These are phyloP conservation scores for Todus mexicanus DNA, from an alignment of 2,797 vertebrate species.

Conservation along the genomic window DNA sequence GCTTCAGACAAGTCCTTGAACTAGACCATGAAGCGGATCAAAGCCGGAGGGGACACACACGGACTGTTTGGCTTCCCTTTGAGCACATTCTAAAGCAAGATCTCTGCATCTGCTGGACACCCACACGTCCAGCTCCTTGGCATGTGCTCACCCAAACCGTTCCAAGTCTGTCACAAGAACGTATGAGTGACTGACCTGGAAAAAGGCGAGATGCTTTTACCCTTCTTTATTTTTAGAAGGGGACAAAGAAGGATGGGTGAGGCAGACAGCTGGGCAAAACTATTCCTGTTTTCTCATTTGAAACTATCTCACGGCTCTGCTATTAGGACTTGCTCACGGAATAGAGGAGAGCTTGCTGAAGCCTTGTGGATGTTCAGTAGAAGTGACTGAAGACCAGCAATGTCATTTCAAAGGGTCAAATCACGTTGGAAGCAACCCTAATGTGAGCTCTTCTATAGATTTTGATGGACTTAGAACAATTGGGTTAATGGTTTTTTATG, in stretches of 20 bases:
- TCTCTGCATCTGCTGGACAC: neutral
- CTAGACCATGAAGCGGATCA: neutral
- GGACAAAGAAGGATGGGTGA: neutral
- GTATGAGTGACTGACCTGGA: neutral
- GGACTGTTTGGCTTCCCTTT: neutral
- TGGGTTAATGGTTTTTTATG: neutral
- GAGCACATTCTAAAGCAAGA: neutral
- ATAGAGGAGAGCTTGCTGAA: neutral
- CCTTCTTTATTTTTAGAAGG: neutral
- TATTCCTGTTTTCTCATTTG: neutral
- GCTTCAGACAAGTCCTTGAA: neutral
- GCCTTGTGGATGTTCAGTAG: neutral
- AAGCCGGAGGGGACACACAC: neutral
- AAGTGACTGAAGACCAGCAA: neutral
- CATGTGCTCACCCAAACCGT: neutral
- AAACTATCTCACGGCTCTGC: neutral
- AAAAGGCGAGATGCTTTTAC: neutral
- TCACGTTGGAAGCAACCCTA: neutral
- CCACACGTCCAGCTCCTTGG: neutral
- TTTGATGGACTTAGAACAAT: neutral
- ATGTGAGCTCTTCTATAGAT: neutral
- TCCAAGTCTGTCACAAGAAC: neutral
- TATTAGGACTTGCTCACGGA: neutral
- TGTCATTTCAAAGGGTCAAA: neutral
- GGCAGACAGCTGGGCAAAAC: neutral